A percentile compares a stretch with the other conserved stretches of the same genome.
Conservation (phyloP, 2,797 vertebrate genomes). For the Pseudocheirus occidentalis region DNA sequence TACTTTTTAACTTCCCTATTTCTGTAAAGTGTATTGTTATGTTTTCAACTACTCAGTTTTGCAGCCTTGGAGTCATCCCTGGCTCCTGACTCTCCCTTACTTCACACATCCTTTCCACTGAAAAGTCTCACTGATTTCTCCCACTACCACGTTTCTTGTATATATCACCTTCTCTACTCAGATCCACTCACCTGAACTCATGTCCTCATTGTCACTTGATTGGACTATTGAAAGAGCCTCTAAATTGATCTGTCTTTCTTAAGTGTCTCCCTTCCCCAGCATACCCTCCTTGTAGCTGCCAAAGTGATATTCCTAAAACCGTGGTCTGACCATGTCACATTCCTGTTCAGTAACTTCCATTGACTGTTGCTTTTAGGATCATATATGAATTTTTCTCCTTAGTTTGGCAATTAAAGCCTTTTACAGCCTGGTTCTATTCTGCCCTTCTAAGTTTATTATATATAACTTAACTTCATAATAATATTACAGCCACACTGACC, state of each 20-base stretch:
- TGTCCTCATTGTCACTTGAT: neutral
- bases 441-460: too few relatives aligned
- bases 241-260: neutral
- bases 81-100: neutral
- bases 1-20: neutral
- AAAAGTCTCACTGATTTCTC: neutral
- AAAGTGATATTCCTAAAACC: neutral
- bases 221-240: neutral
- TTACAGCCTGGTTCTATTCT: too few relatives aligned
- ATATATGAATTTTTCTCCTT: neutral
- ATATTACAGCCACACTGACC: too few relatives aligned
- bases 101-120: neutral
- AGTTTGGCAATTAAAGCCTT: too few relatives aligned
- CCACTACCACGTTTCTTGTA: neutral
- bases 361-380: neutral
- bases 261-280: neutral
- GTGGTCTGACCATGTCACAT: neutral
- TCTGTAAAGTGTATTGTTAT: neutral
- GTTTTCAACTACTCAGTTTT: neutral
- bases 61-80: neutral
- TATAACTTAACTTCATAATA: too few relatives aligned
- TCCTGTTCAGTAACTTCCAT: too few relatives aligned
- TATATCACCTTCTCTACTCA: neutral
- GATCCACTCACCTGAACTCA: neutral
- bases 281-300: neutral